Evolutionary conservation across 2,113 vertebrate genomes (phyloP).

Genomic region (Cololabis saira): DNA sequence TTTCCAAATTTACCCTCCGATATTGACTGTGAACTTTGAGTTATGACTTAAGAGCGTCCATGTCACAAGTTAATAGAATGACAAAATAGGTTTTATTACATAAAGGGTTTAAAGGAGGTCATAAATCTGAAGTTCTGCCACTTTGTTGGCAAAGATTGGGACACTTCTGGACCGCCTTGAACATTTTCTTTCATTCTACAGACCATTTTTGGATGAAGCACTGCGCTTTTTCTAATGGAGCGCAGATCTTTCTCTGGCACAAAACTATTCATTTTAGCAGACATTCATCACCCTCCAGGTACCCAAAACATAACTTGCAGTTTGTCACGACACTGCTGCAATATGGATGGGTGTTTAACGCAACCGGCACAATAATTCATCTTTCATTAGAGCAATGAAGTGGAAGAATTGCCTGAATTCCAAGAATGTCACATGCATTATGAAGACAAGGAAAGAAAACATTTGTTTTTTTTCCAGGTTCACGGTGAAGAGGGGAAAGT

Average conservation of each 20-base stretch:
- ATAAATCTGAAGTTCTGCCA: slow-evolving; percentile 14
- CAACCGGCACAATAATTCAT: slow-evolving; percentile 58
- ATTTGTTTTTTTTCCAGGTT: slow-evolving; percentile 54
- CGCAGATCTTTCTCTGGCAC: slow-evolving; percentile 41
- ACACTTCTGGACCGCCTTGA: slow-evolving; percentile 11
- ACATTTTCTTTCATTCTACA: slow-evolving; percentile 6
- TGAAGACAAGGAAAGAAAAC: slow-evolving; percentile 33
- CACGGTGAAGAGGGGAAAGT: slow-evolving; percentile 7
- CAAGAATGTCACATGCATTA: slow-evolving; percentile 44
- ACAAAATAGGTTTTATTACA: slow-evolving; percentile 20
- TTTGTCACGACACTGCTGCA: slow-evolving; percentile 29
- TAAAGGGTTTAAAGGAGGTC: neutral
- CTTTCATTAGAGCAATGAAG: slow-evolving; percentile 70
- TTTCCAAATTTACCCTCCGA: neutral
- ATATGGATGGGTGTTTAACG: slow-evolving; percentile 58
- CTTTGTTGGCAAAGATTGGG: slow-evolving; percentile 28
- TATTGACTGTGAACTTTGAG: neutral
- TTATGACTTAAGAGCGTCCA: neutral
- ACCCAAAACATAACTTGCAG: slow-evolving; percentile 16
- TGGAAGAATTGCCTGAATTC: slow-evolving; percentile 59
- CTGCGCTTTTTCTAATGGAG: slow-evolving; percentile 39
- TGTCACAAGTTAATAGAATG: slow-evolving; percentile 29
- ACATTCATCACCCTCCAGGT: slow-evolving; percentile 38
- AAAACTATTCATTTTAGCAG: slow-evolving; percentile 25
- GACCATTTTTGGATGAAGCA: slow-evolving; percentile 26